These are phyloP conservation scores for Calypte anna DNA, from an alignment of 2,113 vertebrate genomes.

Conservation along the genomic window DNA sequence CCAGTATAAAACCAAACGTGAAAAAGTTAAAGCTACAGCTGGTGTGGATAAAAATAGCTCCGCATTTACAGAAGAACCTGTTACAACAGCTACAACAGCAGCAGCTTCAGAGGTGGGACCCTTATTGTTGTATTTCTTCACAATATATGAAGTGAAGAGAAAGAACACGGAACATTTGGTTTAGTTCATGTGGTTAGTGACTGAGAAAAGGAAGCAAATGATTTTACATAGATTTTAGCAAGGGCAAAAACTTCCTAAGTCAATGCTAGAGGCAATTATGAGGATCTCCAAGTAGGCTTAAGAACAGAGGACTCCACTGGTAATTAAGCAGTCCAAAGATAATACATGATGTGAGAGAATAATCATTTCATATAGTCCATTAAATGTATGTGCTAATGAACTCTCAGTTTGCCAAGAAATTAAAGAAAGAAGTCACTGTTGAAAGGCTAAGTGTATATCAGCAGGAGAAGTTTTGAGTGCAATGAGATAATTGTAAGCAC, in stretches of 20 bases:
- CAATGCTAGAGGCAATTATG: not conserved
- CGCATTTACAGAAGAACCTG: conserved; percentile 31
- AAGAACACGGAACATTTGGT: not conserved
- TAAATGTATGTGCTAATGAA: not conserved
- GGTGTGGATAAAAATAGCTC: conserved; percentile 42
- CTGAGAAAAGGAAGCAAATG: not conserved
- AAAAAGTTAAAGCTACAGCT: conserved; percentile 75
- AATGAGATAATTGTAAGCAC: not conserved
- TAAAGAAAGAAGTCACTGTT: not conserved
- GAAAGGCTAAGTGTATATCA: not conserved
- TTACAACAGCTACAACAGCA: conserved; percentile 71
- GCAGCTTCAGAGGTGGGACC: conserved; percentile 72
- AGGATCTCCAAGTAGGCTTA: not conserved
- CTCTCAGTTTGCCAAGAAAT: not conserved
- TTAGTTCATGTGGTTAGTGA: not conserved
- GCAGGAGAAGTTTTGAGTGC: not conserved
- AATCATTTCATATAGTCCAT: not conserved
- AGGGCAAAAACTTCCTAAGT: not conserved
- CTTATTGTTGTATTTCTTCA: not conserved
- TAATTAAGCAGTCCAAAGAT: not conserved
- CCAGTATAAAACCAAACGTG: conserved; percentile 94
- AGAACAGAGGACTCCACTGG: not conserved
- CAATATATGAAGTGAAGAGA: not conserved
- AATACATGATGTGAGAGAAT: not conserved
- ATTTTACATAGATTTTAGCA: not conserved